A percentile compares a stretch with the other conserved stretches of the same genome.
Conservation (phyloP, 2,113 vertebrate species). For the Gasterosteus aculeatus region DNA sequence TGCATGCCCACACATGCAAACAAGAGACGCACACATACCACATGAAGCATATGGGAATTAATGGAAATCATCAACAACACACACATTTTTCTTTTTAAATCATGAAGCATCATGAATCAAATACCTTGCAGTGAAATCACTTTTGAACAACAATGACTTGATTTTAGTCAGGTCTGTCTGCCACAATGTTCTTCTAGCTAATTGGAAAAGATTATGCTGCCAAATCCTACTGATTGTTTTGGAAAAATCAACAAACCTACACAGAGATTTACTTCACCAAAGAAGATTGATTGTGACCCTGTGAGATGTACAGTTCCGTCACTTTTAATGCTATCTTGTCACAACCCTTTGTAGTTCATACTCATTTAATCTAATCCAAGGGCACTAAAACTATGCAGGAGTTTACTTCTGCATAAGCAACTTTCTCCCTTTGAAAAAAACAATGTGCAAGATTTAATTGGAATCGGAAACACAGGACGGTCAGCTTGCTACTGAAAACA, state of each 20-base stretch:
- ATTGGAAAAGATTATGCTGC: slow-evolving; percentile 12
- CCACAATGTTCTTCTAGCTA: slow-evolving; percentile 12
- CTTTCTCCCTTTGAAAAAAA: background rate
- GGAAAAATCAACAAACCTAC: background rate
- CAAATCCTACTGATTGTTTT: background rate
- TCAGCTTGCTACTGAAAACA: slow-evolving; percentile 24
- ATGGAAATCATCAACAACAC: background rate
- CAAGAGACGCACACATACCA: background rate
- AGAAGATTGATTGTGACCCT: slow-evolving; percentile 10
- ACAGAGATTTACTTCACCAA: slow-evolving; percentile 4
- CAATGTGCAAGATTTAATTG: slow-evolving; percentile 32
- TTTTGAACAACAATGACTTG: background rate
- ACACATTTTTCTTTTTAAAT: background rate
- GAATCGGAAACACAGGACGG: slow-evolving; percentile 28
- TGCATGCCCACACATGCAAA: background rate
- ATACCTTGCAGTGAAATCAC: background rate
- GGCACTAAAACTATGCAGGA: slow-evolving; percentile 1
- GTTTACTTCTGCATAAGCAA: background rate
- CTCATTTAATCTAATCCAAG: background rate
- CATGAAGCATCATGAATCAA: background rate
- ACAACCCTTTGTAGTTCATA: background rate
- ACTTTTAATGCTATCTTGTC: background rate
- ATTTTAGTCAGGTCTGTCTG: background rate
- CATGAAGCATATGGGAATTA: background rate
- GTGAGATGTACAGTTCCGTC: background rate